These are phyloP conservation scores for Eupeodes corollae DNA, from an alignment of 1,140 invertebrate genomes.

Conservation along the genomic window DNA sequence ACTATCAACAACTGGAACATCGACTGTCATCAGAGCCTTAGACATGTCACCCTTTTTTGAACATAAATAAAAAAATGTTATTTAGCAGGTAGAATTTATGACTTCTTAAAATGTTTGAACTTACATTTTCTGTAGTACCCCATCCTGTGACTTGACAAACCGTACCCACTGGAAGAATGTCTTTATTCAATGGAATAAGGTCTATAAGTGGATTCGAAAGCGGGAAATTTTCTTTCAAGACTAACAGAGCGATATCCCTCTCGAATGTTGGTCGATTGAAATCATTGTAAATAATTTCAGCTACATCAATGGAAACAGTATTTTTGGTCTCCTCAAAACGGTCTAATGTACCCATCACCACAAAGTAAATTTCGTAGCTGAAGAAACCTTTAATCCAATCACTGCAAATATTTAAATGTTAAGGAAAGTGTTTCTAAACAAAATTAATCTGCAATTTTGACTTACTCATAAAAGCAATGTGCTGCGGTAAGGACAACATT, in stretches of 20 bases:
- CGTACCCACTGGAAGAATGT: slow-evolving; percentile 2
- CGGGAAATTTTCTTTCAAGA: slow-evolving; percentile 19
- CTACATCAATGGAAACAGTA: neutral
- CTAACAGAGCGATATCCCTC: slow-evolving; percentile 20
- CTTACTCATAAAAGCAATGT: slow-evolving; percentile 40
- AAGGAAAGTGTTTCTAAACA: too few species aligned
- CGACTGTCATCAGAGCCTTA: slow-evolving; percentile 22
- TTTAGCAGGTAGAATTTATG: neutral
- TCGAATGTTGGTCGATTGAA: slow-evolving; percentile 11
- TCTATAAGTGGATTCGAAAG: slow-evolving; percentile 18
- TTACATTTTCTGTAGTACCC: slow-evolving; percentile 21
- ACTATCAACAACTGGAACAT: slow-evolving; percentile 21
- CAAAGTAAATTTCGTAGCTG: neutral
- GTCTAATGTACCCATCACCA: slow-evolving; percentile 31
- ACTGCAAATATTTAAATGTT: too few species aligned
- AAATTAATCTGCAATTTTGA: too few species aligned
- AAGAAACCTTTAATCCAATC: too few species aligned
- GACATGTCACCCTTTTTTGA: slow-evolving; percentile 14
- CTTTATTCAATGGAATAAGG: slow-evolving; percentile 14
- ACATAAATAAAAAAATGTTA: neutral
- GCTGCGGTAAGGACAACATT: slow-evolving; percentile 53
- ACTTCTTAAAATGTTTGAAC: neutral
- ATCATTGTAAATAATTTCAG: too few species aligned
- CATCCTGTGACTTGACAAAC: slow-evolving; percentile 30
- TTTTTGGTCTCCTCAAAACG: slow-evolving; percentile 16